A percentile compares a stretch with the other conserved stretches of the same genome.
Evolutionary conservation across 2,797 vertebrate genomes (phyloP).

Genomic region (Gymnoscopelus braueri): DNA sequence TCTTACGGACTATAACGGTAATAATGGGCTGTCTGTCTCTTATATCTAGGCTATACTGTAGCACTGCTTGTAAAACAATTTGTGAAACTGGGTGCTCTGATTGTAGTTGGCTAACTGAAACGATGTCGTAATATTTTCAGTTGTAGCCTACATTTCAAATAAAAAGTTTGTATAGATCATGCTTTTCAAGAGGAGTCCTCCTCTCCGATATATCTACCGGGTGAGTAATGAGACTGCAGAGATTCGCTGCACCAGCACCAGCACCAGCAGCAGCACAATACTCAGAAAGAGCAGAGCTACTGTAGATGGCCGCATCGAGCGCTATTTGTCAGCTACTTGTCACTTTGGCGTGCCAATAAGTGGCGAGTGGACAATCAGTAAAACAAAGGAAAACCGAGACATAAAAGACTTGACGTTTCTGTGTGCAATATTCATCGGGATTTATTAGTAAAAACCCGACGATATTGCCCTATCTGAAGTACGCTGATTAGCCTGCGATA

Average conservation of each 20-base stretch:
- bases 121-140: background rate
- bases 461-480: slow-evolving; percentile 26
- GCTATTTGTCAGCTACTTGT: background rate
- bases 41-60: no score
- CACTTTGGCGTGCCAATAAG: background rate
- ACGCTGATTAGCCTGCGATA: slow-evolving; percentile 65
- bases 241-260: slow-evolving; percentile 37
- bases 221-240: slow-evolving; percentile 68
- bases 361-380: background rate
- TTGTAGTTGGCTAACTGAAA: background rate
- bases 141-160: background rate
- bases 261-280: slow-evolving; percentile 37
- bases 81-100: background rate
- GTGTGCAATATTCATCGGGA: slow-evolving; percentile 8
- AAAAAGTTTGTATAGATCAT: background rate
- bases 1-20: no score
- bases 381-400: background rate
- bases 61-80: background rate
- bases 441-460: slow-evolving; percentile 20
- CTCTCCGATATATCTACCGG: slow-evolving; percentile 30
- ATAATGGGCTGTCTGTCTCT: no score
- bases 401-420: slow-evolving; percentile 9
- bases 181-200: background rate
- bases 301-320: background rate
- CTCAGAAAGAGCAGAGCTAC: background rate